phyloP scores from a whole-genome alignment of 2,113 vertebrate genomes.

The Lagopus leucura region DNA sequence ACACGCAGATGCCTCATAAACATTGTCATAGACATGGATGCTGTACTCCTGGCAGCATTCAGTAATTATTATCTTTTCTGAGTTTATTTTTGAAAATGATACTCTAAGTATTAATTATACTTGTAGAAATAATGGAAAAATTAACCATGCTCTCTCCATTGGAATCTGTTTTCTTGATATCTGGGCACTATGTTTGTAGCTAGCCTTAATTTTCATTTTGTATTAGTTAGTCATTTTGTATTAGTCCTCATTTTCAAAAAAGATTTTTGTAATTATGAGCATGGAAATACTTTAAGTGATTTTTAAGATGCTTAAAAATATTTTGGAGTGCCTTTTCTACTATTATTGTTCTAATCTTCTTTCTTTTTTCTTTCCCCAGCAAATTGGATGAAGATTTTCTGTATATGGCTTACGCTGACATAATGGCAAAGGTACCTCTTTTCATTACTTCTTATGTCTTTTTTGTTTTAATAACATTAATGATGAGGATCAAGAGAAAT shows the following conservation, averaged over 20 bases:
- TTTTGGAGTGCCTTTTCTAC: not conserved
- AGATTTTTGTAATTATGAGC: not conserved
- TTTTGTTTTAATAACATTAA: not conserved
- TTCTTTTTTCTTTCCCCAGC: constrained; percentile 71
- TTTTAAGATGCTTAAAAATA: not conserved
- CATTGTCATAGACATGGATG: not conserved
- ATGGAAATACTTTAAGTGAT: not conserved
- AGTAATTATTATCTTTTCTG: not conserved
- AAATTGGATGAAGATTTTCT: constrained; percentile 95
- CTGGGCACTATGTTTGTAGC: not conserved
- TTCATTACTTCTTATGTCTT: not conserved
- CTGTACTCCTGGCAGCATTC: not conserved
- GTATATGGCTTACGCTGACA: constrained; percentile 98
- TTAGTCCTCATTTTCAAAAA: not conserved
- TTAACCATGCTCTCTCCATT: not conserved
- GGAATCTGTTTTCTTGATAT: not conserved
- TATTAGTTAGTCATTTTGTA: not conserved
- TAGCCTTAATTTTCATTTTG: not conserved
- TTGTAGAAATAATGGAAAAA: not conserved
- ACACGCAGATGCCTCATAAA: not conserved
- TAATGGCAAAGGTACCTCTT: constrained; percentile 94
- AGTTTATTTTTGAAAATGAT: not conserved
- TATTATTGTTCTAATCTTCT: not conserved
- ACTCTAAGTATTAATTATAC: not conserved
- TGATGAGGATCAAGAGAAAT: not conserved